Evolutionary conservation across 2,888 invertebrate species (phyloP), one percentile per base, ranked within the genome.

Genomic region (Philereme transversata): DNA sequence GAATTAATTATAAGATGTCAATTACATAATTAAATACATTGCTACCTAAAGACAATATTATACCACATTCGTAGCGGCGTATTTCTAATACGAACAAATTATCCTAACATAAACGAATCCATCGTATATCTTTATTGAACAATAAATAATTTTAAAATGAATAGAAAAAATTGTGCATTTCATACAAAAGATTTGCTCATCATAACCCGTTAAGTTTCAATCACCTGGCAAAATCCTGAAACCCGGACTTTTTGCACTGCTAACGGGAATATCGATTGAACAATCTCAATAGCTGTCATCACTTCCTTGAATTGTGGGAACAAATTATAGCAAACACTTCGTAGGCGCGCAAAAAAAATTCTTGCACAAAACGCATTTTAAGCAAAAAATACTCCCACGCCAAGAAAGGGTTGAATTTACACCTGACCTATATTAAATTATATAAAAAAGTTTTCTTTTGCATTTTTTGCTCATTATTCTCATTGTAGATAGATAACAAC

Each of bases 281-380:
- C 74, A 73, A 84, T 84, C 81, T 78, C 67, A 77, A 78, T 81
- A 82, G 83, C 89, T 89, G 91, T 92, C 91, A 86, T 85, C 91
- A 79, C 90, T 89, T 90, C 88, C 88, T 81, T 75, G 79, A 82
- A 81, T 81, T 90, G 90, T 92, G 91, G 89, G 92, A 91, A 92
- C 90, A 92, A 91, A 92, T 92, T 90, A 90, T 90, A 82, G 89
- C 91, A 90, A 90, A 91, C 90, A 92, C 89, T 87, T 86, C 71
- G 76, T 76, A 70, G 72, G 67, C 76, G 70, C 77, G 80, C 80
- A 86, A 90, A 88, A 88, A 88, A 88, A 88, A 85, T 59, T 68
- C 77, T 82, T 84, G 87, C 88, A 88, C 84, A 89, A 90, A 86
- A 83, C 81, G 68, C 77, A 77, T 73, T 67, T 57, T 74, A 62